These are phyloP conservation scores for Alloscopus bannaensis DNA, from an alignment of 2,888 invertebrate genomes.

Conservation along the genomic window DNA sequence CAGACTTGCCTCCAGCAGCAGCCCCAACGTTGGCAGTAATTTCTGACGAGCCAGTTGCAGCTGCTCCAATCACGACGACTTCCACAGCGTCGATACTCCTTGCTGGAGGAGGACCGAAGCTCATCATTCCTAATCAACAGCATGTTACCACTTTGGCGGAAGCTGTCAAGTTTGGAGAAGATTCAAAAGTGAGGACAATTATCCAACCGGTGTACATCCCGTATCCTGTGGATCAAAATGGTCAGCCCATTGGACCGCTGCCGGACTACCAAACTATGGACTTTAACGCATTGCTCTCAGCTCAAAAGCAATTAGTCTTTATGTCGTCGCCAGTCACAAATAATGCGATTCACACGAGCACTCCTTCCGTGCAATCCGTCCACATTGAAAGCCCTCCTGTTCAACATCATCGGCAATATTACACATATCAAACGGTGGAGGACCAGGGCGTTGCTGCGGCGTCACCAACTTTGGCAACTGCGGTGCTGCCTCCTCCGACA, in stretches of 20 bases:
- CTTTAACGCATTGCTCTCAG: slow-evolving; percentile 26
- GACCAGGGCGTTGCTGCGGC: not conserved
- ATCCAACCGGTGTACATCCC: slow-evolving; percentile 57
- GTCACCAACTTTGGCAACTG: not conserved
- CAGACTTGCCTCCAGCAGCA: slow-evolving; percentile 16
- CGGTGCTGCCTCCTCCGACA: not conserved
- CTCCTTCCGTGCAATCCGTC: not conserved
- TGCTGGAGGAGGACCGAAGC: slow-evolving; percentile 20
- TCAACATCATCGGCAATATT: slow-evolving; percentile 16
- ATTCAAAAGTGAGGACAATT: slow-evolving; percentile 40
- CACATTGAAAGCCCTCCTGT: no score
- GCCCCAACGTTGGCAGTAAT: slow-evolving; percentile 13
- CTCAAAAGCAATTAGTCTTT: slow-evolving; percentile 38
- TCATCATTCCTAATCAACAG: slow-evolving; percentile 48
- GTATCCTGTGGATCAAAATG: slow-evolving; percentile 46
- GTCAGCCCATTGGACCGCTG: slow-evolving; percentile 38
- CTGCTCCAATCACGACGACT: slow-evolving; percentile 28
- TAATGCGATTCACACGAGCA: not conserved
- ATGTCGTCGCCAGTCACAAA: not conserved
- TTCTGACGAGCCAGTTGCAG: slow-evolving; percentile 5
- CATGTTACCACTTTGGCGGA: slow-evolving; percentile 43
- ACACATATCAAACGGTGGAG: slow-evolving; percentile 20
- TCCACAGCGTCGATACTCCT: slow-evolving; percentile 21
- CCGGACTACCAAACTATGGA: slow-evolving; percentile 55
- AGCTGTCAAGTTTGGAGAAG: slow-evolving; percentile 14